Percentiles rank a stretch among this genome's conserved stretches.
These are phyloP conservation scores for Bombus sylvicola DNA, from an alignment of 1,140 invertebrate species.

Conservation along the genomic window DNA sequence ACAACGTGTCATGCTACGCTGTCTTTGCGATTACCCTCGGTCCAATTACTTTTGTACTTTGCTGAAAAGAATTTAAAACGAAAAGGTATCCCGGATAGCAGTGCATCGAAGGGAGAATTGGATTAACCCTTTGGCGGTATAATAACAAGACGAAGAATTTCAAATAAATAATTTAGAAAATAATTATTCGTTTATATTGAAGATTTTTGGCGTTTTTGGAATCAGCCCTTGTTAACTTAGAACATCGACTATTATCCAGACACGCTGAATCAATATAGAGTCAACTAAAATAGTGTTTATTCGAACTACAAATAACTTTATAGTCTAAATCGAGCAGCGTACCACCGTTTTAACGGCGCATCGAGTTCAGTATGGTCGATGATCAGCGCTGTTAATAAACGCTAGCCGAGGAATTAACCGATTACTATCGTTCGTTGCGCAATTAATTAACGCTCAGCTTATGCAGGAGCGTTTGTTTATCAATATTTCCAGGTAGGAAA, in stretches of 20 bases:
- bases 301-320: background rate
- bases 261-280: background rate
- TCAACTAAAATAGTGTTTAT: background rate
- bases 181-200: too few species aligned
- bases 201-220: too few species aligned
- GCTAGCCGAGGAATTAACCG: background rate
- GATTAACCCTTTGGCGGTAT: background rate
- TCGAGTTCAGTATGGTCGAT: background rate
- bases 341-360: background rate
- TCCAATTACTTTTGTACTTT: background rate
- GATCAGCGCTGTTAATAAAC: background rate
- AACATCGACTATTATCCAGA: too few species aligned
- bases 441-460: slow-evolving; percentile 25
- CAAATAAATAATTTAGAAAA: too few species aligned
- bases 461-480: slow-evolving; percentile 19
- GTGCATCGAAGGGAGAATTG: background rate
- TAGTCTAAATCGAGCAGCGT: background rate
- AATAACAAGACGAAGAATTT: background rate
- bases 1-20: background rate
- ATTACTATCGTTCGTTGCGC: slow-evolving; percentile 1
- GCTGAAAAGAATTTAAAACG: background rate
- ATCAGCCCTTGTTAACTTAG: accelerated
- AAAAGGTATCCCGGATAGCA: background rate
- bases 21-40: background rate
- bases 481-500: background rate